These are phyloP conservation scores for Philaethria dido DNA, from an alignment of 2,888 invertebrate species.

Conservation along the genomic window DNA sequence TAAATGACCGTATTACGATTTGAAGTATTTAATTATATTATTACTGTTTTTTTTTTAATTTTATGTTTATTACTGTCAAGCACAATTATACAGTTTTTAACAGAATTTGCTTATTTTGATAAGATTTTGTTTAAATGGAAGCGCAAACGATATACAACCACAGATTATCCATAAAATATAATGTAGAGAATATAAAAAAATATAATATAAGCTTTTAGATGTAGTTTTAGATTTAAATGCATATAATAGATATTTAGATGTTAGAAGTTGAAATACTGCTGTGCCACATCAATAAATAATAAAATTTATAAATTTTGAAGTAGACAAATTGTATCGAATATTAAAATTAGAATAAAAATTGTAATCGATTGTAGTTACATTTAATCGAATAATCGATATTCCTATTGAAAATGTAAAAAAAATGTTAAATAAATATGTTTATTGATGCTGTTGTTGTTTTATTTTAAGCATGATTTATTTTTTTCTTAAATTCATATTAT, in stretches of 20 bases:
- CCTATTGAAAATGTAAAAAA: slow-evolving; percentile 23
- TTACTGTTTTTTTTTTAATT: slow-evolving; percentile 8
- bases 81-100: slow-evolving; percentile 27
- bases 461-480: not conserved
- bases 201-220: slow-evolving; percentile 10
- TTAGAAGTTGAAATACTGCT: slow-evolving; percentile 57
- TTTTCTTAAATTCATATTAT: too few species aligned
- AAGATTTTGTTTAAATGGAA: slow-evolving; percentile 24
- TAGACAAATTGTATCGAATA: slow-evolving; percentile 15
- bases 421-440: slow-evolving; percentile 32
- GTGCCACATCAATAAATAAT: slow-evolving; percentile 71
- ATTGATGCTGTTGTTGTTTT: slow-evolving; percentile 13
- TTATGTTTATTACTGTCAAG: slow-evolving; percentile 14
- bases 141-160: slow-evolving; percentile 25
- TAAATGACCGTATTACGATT: slow-evolving; percentile 14
- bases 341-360: slow-evolving; percentile 1
- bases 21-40: slow-evolving; percentile 4
- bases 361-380: slow-evolving; percentile 22
- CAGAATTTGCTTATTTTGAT: slow-evolving; percentile 24
- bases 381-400: slow-evolving; percentile 24
- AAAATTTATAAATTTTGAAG: slow-evolving; percentile 6
- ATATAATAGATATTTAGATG: not conserved
- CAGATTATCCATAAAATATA: not conserved
- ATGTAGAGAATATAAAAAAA: not conserved
- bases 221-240: slow-evolving; percentile 23